Evolutionary conservation across 2,888 invertebrate genomes (phyloP).

Genomic region (Scaptomyza reducta): DNA sequence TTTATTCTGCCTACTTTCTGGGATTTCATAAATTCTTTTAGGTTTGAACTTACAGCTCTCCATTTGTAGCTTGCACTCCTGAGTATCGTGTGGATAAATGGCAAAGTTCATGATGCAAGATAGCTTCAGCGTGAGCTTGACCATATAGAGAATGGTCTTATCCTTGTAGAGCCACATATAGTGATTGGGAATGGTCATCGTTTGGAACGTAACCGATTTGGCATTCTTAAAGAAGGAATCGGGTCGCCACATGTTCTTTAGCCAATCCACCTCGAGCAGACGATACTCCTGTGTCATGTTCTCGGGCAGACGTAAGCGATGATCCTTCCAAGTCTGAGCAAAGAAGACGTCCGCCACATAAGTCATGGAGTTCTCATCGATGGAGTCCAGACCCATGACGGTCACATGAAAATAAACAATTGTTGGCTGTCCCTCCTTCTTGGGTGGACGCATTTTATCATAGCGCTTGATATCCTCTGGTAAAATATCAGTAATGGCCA

Average conservation of each 20-base stretch:
- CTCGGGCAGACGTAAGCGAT: constrained; percentile 92
- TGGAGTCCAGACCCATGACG: constrained; percentile 97
- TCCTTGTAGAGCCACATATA: constrained; percentile 96
- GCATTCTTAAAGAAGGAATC: constrained; percentile 98
- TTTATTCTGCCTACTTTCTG: no score
- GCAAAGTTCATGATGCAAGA: constrained; percentile 98
- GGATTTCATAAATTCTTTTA: neutral
- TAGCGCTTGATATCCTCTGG: constrained; percentile 94
- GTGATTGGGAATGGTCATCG: constrained; percentile 97
- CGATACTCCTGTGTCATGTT: constrained; percentile 97
- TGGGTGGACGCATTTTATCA: constrained; percentile 97
- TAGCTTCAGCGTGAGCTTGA: constrained; percentile 93
- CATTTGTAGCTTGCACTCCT: constrained; percentile 97
- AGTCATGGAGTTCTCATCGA: constrained; percentile 98
- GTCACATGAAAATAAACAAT: constrained; percentile 96
- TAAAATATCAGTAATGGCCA: constrained; percentile 92
- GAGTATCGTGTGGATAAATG: constrained; percentile 97
- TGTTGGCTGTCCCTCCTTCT: constrained; percentile 94
- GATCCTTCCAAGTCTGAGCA: constrained; percentile 97
- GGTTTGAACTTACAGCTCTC: constrained; percentile 91
- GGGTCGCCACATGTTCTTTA: constrained; percentile 96
- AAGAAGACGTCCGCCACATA: constrained; percentile 96
- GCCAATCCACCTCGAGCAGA: constrained; percentile 94
- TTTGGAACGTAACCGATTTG: constrained; percentile 96
- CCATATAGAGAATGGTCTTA: constrained; percentile 93